Conservation (phyloP, 2,797 vertebrate genomes). For the Sphenodon punctatus region DNA sequence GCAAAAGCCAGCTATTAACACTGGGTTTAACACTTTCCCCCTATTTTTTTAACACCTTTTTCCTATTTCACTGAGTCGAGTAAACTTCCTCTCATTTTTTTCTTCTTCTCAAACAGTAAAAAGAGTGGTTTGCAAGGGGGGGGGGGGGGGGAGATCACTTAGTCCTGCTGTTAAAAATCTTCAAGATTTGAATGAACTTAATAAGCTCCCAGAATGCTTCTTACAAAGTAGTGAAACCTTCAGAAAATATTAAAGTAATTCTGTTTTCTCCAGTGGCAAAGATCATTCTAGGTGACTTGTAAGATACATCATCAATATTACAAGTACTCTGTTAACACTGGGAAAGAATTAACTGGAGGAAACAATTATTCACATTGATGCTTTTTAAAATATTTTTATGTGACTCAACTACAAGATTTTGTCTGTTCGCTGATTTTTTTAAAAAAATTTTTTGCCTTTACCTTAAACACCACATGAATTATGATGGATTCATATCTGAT, state of each 20-base stretch:
- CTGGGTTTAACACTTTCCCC: slow-evolving; percentile 42
- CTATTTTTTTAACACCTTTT: slow-evolving; percentile 53
- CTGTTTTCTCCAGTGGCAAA: slow-evolving; percentile 59
- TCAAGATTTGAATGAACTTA: slow-evolving; percentile 67
- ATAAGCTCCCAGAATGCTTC: slow-evolving; percentile 67
- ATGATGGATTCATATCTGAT: slow-evolving; percentile 28
- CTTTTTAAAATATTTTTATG: slow-evolving; percentile 55
- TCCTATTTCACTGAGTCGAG: slow-evolving; percentile 27
- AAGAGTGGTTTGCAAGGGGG: slow-evolving; percentile 31
- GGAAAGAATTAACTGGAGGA: slow-evolving; percentile 59
- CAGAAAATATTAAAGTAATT: slow-evolving; percentile 59
- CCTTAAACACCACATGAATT: slow-evolving; percentile 53
- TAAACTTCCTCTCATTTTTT: background rate
- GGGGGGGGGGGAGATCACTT: slow-evolving; percentile 42
- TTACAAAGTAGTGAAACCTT: slow-evolving; percentile 56
- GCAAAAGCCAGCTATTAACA: background rate
- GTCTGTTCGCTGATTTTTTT: background rate
- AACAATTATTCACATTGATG: slow-evolving; percentile 61
- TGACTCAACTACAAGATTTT: slow-evolving; percentile 40
- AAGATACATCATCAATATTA: slow-evolving; percentile 59
- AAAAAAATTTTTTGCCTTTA: slow-evolving; percentile 53
- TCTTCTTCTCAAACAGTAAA: slow-evolving; percentile 27
- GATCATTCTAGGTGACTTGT: slow-evolving; percentile 49
- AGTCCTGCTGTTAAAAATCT: slow-evolving; percentile 62
- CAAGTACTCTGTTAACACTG: slow-evolving; percentile 24